Evolutionary conservation across 2,113 vertebrate genomes (phyloP), one percentile per base, ranked within the genome.

Genomic region (Apodemus speciosus): DNA sequence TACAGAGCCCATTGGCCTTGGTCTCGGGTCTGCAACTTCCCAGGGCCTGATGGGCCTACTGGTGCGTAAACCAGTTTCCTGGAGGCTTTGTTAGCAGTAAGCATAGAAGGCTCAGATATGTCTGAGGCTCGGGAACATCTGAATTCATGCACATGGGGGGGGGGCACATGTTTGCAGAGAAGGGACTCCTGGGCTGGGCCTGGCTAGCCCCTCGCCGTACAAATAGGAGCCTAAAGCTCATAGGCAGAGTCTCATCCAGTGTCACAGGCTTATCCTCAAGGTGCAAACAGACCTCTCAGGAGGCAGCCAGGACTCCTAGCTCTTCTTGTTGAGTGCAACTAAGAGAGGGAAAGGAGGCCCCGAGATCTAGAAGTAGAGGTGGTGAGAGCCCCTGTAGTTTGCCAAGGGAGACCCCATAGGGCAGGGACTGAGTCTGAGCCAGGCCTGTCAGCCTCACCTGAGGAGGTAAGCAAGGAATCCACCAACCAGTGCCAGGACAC

Each of bases 381-480:
- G 14, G 6, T 14, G 90, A 62, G 75, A 56, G n/a, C 6, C 56
- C 46, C 58, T 76, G 53, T 4, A 1, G 38, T 4, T 38, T n/a
- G 43, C 75, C 9, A 35, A 53, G 25, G 16, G 35, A 73, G 75
- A 15, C 43, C 64, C 40, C 13, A 21, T 66, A 30, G 18, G 4
- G 10, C 0, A 1, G 35, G 8, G 35, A 5, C 21, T 46, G 14
- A 25, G 25, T 38, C 77, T 40, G 56, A 88, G 49, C 0, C 9
- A 53, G 51, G 27, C 72, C 40, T 3, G 0, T 21, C 20, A n/a
- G 18, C 49, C 53, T 93, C 97, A 99, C 99, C 99, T 99, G 97
- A 99, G 96, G 30, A 98, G 96, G 69, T 98, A 97, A 86, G 97
- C 97, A 85, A 99, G 93, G 13, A 95, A 94, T 60, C 98, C 89